Conservation (phyloP, 1,140 invertebrate genomes). For the Marisa cornuarietis region DNA sequence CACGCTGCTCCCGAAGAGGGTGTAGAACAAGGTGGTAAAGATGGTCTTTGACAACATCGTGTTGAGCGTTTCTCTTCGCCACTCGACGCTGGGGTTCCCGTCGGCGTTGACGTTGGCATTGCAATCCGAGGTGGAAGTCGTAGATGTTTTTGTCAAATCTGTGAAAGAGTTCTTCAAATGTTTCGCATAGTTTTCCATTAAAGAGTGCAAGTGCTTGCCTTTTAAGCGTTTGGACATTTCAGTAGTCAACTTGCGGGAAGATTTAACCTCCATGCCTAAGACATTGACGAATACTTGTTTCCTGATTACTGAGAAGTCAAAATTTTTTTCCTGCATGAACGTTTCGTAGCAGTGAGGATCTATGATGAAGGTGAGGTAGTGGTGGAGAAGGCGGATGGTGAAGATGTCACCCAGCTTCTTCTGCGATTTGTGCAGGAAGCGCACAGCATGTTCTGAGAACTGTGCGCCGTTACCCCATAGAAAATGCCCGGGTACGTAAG, state of each 20-base stretch:
- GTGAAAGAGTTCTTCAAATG: conserved; percentile 53
- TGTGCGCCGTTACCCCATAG: conserved; percentile 62
- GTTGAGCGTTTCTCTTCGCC: conserved; percentile 52
- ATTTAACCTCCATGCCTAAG: conserved; percentile 59
- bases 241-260: conserved; percentile 61
- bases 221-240: conserved; percentile 62
- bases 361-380: conserved; percentile 61
- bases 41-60: conserved; percentile 57
- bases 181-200: conserved; percentile 51
- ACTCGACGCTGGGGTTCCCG: conserved; percentile 32
- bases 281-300: conserved; percentile 65
- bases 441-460: conserved; percentile 60
- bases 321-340: conserved; percentile 58
- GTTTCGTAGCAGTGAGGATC: conserved; percentile 62
- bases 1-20: conserved; percentile 59
- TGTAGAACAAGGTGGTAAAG: conserved; percentile 63
- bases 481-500: conserved; percentile 55
- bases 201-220: conserved; percentile 50
- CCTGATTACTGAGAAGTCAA: conserved; percentile 65
- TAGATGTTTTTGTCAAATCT: background rate
- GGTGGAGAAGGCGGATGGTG: conserved; percentile 63
- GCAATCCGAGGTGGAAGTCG: background rate
- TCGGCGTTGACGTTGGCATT: conserved; percentile 9
- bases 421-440: conserved; percentile 54
- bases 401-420: conserved; percentile 61